Base-by-base conservation (phyloP, 1,140 invertebrate genomes). In the Drosophila persimilis region DNA sequence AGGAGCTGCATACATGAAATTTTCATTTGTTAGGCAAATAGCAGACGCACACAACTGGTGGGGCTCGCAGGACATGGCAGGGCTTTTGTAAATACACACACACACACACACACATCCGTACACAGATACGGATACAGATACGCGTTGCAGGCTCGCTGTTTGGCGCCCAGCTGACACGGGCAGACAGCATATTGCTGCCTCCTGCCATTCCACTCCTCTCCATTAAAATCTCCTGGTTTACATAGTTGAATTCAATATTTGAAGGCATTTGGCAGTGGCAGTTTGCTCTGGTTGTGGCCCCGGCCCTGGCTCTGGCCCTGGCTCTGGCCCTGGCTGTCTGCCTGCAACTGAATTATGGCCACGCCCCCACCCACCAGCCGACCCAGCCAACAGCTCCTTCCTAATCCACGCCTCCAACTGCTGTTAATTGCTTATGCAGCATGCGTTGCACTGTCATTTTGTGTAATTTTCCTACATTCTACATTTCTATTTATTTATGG, bases 1-100 rank as follows among this genome's bases (percentile, higher is more conserved):
- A 26, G 4, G 24, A 26, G 24, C 31, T 22, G 45, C 22, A 48
- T 76, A 83, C 83, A 88, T 80, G 79, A 88, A 88, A 88, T 71
- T 88, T 88, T 88, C 83, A 88, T 88, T 88, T 88, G 83, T 83
- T 88, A 77, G 80, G 83, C 75, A 88, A 88, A 88, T 83, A 83
- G 29, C 51, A 70, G 59, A 66, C 54, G 59, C 57, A 80, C 61
- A 56, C 69, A 43, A 46, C 61, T 72, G 46, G 46, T 72, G 65
- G 65, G 46, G 48, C 43, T 50, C 50, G 70, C 17, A 17, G 65
- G 54, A 73, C 71, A 64, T 56, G 71, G 47, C 43, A 64, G 60
- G n/a, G 53, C 61, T 74, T 74, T 75, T 59, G 78, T 80, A 79
- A 80, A 76, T 55, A 77, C 54, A 64, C 62, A 50, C 46, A 52